Evolutionary conservation across 2,888 invertebrate species (phyloP).

Genomic region (Bruchidius siliquastri): DNA sequence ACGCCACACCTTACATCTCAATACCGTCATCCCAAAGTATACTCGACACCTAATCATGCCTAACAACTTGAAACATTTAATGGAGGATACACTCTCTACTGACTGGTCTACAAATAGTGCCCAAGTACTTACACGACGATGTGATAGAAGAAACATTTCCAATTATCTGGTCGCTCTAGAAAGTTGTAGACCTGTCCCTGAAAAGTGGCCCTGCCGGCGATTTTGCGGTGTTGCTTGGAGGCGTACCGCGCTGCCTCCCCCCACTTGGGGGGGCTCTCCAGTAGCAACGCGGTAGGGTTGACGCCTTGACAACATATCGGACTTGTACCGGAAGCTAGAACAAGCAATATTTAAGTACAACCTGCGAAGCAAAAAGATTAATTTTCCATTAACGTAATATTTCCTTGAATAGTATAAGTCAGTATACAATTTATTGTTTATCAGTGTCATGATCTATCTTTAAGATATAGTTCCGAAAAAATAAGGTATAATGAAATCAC

Average conservation of each 20-base stretch:
- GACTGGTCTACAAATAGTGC: neutral
- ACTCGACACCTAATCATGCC: too few species aligned
- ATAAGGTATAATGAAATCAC: too few species aligned
- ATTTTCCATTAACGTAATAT: neutral
- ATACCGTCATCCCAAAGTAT: too few species aligned
- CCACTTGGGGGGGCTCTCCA: constrained; percentile 52
- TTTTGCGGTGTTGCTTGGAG: constrained; percentile 58
- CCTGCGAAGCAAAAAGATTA: too few species aligned
- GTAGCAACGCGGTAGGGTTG: constrained; percentile 41
- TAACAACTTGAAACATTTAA: too few species aligned
- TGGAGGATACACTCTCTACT: too few species aligned
- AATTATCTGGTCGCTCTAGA: constrained; percentile 74
- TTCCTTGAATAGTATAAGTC: too few species aligned
- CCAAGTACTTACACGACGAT: constrained; percentile 67
- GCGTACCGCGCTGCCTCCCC: constrained; percentile 56
- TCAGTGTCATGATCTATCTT: too few species aligned
- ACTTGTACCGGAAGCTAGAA: constrained; percentile 16
- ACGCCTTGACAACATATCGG: constrained; percentile 37
- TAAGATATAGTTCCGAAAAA: too few species aligned
- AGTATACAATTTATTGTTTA: too few species aligned
- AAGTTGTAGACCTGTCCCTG: constrained; percentile 81
- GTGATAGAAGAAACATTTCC: constrained; percentile 81
- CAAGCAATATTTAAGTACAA: constrained; percentile 11
- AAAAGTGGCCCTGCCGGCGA: constrained; percentile 61
- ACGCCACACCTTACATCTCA: too few species aligned